Percentiles rank a stretch among this genome's conserved stretches.
Evolutionary conservation across 2,113 vertebrate species (phyloP).

Genomic region (Pipra filicauda): DNA sequence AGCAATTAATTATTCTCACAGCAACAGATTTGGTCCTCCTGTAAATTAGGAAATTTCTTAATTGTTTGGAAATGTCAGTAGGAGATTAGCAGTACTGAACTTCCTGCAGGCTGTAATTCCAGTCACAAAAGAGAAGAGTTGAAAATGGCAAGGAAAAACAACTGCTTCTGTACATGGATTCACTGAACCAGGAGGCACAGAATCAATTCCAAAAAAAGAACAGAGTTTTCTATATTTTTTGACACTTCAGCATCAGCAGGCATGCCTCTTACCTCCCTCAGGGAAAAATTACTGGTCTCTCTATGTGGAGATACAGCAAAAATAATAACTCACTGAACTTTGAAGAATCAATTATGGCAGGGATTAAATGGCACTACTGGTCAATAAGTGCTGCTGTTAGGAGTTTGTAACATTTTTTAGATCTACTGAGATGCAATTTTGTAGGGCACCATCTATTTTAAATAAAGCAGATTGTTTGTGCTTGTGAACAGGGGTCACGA

Average conservation of each 20-base stretch:
- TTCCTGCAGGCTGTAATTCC: slow-evolving; percentile 16
- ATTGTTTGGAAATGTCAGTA: slow-evolving; percentile 24
- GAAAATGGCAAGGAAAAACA: slow-evolving; percentile 6
- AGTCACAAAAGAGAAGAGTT: neutral
- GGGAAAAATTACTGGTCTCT: neutral
- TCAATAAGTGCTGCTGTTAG: neutral
- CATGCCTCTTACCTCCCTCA: neutral
- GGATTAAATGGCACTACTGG: neutral
- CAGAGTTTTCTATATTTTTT: neutral
- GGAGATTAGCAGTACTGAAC: slow-evolving; percentile 8
- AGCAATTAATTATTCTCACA: slow-evolving; percentile 26
- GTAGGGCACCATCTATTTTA: neutral
- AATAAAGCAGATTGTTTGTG: neutral
- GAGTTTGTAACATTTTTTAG: neutral
- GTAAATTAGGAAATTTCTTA: slow-evolving; percentile 56
- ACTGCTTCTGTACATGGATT: neutral
- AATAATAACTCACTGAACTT: neutral
- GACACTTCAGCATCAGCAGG: neutral
- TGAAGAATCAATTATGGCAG: neutral
- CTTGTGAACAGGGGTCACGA: neutral
- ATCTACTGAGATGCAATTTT: neutral
- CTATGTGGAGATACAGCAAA: neutral
- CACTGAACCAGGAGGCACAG: neutral
- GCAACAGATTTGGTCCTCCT: neutral
- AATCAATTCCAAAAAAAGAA: neutral